Percentiles rank a stretch among this genome's conserved stretches.
These are phyloP conservation scores for Tapirus terrestris DNA, from an alignment of 2,113 vertebrate genomes.

Conservation along the genomic window DNA sequence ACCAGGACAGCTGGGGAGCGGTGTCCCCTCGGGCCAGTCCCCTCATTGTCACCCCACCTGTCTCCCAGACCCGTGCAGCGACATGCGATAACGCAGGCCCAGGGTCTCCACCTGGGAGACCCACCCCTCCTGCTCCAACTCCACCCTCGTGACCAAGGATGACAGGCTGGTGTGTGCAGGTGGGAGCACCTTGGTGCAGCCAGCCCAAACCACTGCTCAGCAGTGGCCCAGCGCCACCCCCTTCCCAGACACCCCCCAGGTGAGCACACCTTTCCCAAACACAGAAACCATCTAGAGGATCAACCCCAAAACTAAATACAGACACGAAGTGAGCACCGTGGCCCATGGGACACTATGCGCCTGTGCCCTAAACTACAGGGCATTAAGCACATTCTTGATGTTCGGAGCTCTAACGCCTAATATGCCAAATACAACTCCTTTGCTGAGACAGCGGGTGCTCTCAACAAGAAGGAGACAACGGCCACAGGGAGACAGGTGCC, in stretches of 20 bases:
- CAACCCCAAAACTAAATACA: not conserved
- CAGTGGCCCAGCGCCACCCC: too few species aligned
- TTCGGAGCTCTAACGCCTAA: too few species aligned
- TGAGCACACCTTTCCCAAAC: not conserved
- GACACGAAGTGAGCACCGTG: not conserved
- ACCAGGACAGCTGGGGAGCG: too few species aligned
- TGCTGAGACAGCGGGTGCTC: too few species aligned
- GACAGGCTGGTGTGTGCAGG: fast-evolving
- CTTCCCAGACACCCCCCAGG: too few species aligned
- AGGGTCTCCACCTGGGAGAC: too few species aligned
- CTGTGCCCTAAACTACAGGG: too few species aligned
- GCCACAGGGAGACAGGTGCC: too few species aligned
- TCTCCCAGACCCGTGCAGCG: fast-evolving
- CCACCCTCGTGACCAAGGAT: fast-evolving
- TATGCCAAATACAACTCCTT: too few species aligned
- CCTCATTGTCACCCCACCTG: not conserved
- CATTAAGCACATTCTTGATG: fast-evolving
- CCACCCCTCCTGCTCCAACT: fast-evolving
- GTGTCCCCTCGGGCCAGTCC: not conserved
- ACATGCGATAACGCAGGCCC: fast-evolving
- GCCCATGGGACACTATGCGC: not conserved
- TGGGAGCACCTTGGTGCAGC: too few species aligned
- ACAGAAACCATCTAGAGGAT: not conserved
- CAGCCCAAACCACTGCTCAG: too few species aligned
- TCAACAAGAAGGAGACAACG: too few species aligned